A percentile compares a stretch with the other conserved stretches of the same genome.
Evolutionary conservation across 2,113 vertebrate species (phyloP).

Genomic region (Ptyas mucosa): DNA sequence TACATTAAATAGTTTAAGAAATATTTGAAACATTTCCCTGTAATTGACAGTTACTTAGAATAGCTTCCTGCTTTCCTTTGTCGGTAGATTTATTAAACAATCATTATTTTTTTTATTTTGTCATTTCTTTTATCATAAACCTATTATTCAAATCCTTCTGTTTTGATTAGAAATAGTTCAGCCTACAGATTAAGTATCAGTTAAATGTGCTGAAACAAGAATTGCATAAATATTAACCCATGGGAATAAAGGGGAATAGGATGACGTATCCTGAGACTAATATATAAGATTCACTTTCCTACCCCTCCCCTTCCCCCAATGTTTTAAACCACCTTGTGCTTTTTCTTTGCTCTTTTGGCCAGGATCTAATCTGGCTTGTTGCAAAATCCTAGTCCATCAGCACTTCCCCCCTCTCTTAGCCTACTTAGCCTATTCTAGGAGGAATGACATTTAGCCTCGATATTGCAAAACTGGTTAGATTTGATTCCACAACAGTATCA

Average conservation of each 20-base stretch:
- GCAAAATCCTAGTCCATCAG: background rate
- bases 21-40: constrained; percentile 50
- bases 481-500: background rate
- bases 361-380: background rate
- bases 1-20: constrained; percentile 42
- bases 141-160: constrained; percentile 17
- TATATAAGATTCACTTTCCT: background rate
- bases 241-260: background rate
- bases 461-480: background rate
- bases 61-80: constrained; percentile 46
- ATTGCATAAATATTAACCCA: background rate
- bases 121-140: constrained; percentile 41
- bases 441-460: background rate
- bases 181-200: constrained; percentile 1
- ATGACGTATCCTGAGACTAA: background rate
- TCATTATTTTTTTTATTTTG: constrained; percentile 46
- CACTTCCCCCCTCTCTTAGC: no score
- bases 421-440: no score
- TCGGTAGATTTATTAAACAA: constrained; percentile 57
- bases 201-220: constrained; percentile 1
- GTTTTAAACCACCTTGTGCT: background rate
- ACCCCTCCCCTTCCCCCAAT: no score
- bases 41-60: constrained; percentile 62
- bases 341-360: background rate
- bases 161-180: constrained; percentile 1